phyloP scores from a whole-genome alignment of 2,888 invertebrate genomes.

The Hirtodrosophila alboralis region DNA sequence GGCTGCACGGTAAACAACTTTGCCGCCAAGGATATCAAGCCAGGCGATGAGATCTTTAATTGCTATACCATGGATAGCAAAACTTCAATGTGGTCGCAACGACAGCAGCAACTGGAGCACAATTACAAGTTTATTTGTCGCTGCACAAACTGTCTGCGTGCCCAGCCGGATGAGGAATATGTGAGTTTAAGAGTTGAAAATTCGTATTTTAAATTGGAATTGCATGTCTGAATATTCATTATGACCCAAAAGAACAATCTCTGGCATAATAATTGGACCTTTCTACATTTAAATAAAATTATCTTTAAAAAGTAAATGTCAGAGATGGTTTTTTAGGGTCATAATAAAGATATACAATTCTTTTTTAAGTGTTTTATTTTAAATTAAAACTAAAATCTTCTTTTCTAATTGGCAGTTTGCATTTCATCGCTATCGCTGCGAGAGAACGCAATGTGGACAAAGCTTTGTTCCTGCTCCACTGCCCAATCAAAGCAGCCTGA shows the following conservation, averaged over 20 bases:
- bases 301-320: too few species aligned
- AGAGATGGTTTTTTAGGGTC: too few species aligned
- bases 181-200: constrained; percentile 68
- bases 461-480: constrained; percentile 49
- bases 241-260: too few species aligned
- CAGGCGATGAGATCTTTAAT: constrained; percentile 91
- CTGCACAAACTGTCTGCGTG: constrained; percentile 88
- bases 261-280: too few species aligned
- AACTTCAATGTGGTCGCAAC: constrained; percentile 86
- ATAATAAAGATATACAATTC: too few species aligned
- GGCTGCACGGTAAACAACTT: constrained; percentile 89
- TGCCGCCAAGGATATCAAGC: constrained; percentile 87
- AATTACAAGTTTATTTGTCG: constrained; percentile 92
- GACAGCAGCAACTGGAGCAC: constrained; percentile 87
- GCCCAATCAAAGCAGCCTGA: constrained; percentile 18
- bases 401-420: constrained; percentile 41
- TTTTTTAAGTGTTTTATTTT: too few species aligned
- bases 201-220: too few species aligned
- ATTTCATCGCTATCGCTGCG: constrained; percentile 76
- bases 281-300: too few species aligned
- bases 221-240: too few species aligned
- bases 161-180: constrained; percentile 59
- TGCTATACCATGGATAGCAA: constrained; percentile 93
- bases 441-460: constrained; percentile 52
- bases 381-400: not conserved